Percentiles rank a stretch among this genome's conserved stretches.
These are phyloP conservation scores for Sebastes steindachneri DNA, from an alignment of 2,797 vertebrate genomes.

Conservation along the genomic window DNA sequence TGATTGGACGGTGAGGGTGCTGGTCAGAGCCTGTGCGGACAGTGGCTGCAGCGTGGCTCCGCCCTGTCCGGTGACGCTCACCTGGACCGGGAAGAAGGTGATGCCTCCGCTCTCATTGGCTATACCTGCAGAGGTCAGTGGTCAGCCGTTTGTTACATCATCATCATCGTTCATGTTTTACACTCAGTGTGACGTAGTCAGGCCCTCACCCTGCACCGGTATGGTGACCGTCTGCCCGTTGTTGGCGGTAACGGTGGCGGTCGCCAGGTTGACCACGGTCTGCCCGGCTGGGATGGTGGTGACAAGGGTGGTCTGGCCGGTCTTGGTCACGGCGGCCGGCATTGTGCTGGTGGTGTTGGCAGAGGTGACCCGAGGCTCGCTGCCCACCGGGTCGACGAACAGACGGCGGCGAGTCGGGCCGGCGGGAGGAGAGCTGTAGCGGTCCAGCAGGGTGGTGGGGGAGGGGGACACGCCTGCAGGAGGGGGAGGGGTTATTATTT, in stretches of 20 bases:
- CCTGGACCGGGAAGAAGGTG: slow-evolving; percentile 91
- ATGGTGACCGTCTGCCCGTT: slow-evolving; percentile 93
- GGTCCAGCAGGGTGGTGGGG: slow-evolving; percentile 85
- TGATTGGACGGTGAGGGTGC: slow-evolving; percentile 80
- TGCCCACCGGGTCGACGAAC: slow-evolving; percentile 78
- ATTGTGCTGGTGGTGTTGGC: slow-evolving; percentile 18
- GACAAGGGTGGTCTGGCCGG: slow-evolving; percentile 79
- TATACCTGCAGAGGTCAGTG: slow-evolving; percentile 81
- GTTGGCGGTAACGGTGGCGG: slow-evolving; percentile 90
- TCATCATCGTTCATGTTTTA: rapidly evolving
- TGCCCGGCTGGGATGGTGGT: slow-evolving; percentile 89
- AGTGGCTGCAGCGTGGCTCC: slow-evolving; percentile 65
- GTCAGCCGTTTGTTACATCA: background rate
- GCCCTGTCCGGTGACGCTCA: slow-evolving; percentile 85
- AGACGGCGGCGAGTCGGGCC: slow-evolving; percentile 84
- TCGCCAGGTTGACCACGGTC: slow-evolving; percentile 92
- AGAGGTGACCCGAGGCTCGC: slow-evolving; percentile 52
- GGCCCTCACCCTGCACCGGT: slow-evolving; percentile 88
- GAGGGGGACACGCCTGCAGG: slow-evolving; percentile 82
- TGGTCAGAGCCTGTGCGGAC: slow-evolving; percentile 66
- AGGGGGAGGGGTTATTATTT: background rate
- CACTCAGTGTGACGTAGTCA: rapidly evolving
- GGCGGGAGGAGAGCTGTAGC: slow-evolving; percentile 87
- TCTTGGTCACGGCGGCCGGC: slow-evolving; percentile 12
- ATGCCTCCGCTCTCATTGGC: slow-evolving; percentile 93